Evolutionary conservation across 1,140 invertebrate genomes (phyloP).

Genomic region (Cataglyphis hispanica): DNA sequence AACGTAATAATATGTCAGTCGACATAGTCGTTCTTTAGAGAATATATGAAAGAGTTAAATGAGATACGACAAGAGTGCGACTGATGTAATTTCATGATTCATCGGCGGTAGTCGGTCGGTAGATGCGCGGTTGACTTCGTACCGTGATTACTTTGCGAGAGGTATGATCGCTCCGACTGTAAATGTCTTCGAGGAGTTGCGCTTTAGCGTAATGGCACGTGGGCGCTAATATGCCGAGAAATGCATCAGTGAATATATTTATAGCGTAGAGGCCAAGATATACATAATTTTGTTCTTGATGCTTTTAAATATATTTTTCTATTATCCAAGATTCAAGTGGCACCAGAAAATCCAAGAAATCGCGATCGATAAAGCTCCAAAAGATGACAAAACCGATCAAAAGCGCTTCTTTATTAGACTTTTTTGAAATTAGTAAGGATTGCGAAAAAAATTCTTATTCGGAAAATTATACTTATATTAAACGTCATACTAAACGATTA

Average conservation of each 20-base stretch:
- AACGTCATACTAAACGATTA: slow-evolving; percentile 31
- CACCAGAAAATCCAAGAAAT: slow-evolving; percentile 75
- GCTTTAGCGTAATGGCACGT: slow-evolving; percentile 20
- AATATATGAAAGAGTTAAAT: slow-evolving; percentile 31
- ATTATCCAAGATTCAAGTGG: slow-evolving; percentile 66
- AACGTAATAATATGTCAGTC: slow-evolving; percentile 40
- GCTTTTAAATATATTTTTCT: background rate
- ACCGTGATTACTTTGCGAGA: slow-evolving; percentile 27
- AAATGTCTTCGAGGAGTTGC: slow-evolving; percentile 25
- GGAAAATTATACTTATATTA: slow-evolving; percentile 39
- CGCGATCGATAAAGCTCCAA: slow-evolving; percentile 79
- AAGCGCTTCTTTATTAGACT: slow-evolving; percentile 80
- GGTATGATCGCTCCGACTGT: slow-evolving; percentile 23
- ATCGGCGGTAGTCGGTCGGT: slow-evolving; percentile 31
- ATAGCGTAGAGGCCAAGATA: slow-evolving; percentile 1
- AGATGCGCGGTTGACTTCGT: slow-evolving; percentile 17
- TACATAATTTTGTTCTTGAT: background rate
- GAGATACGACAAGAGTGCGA: slow-evolving; percentile 37
- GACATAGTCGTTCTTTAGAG: slow-evolving; percentile 30
- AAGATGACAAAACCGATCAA: slow-evolving; percentile 72
- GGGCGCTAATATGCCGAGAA: slow-evolving; percentile 48
- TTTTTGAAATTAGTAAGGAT: slow-evolving; percentile 75
- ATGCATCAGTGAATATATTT: slow-evolving; percentile 34
- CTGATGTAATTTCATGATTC: slow-evolving; percentile 53
- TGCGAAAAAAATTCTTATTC: slow-evolving; percentile 64